Base-by-base conservation (phyloP, 2,113 vertebrate species). In the Diglossa brunneiventris region DNA sequence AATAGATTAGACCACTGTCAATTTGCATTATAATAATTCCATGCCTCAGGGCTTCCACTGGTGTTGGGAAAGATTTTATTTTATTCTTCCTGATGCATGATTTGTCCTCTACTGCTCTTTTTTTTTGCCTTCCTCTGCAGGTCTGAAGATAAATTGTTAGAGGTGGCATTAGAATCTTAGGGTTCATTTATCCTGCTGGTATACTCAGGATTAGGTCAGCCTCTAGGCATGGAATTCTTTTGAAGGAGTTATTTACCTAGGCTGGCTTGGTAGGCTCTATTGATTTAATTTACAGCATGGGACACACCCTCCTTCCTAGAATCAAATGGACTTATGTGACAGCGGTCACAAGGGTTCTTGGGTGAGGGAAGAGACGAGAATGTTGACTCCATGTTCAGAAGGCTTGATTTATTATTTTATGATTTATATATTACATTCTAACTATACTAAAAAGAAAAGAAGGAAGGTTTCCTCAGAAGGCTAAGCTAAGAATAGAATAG, bases 1-100 rank as follows among this genome's bases (percentile, higher is more conserved):
- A 90, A 93, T 61, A 90, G 42, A 92, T 95, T 67, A 95, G 70
- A 92, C 77, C 66, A 73, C 70, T 91, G 82, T 76, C 92, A 94
- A 88, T 94, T 93, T 93, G 75, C 58, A 56, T 93, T 91, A 74
- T 62, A 95, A 94, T 89, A 90, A 83, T 94, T 94, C 79, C 75
- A 90, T 85, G 92, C 85, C 88, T 88, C 78, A 93, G 82, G 90
- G 96, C 66, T 96, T 93, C 58, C 74, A 82, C 28, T 73, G 50
- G 31, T 90, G 42, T 69, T 76, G 28, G 58, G 33, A 76, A 78
- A 83, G 62, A 41, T 86, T 87, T 92, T 88, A 88, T 96, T 95
- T 92, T 67, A 90, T 77, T 92, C 47, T 56, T 94, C 35, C 74
- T 47, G 37, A 83, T 74, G 64, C 50, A 69, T 77, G 13, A 81